phyloP scores from a whole-genome alignment of 2,113 vertebrate species.

The Myotis lucifugus region DNA sequence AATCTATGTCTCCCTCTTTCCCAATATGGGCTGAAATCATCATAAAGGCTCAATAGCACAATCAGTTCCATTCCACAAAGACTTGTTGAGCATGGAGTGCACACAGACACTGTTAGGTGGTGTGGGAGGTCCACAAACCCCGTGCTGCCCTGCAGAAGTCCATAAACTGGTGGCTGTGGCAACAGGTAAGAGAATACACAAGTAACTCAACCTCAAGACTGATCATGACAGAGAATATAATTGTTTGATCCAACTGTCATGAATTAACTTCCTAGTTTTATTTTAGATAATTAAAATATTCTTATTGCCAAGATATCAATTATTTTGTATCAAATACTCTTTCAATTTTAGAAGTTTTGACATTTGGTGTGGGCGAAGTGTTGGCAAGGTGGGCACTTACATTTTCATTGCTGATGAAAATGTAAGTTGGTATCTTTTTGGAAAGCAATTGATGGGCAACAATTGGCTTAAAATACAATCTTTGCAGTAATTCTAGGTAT shows the following conservation, averaged over 20 bases:
- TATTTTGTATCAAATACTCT: background rate
- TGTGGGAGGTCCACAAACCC: background rate
- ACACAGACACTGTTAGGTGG: background rate
- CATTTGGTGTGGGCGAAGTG: background rate
- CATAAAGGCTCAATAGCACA: background rate
- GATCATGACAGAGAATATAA: background rate
- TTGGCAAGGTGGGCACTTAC: background rate
- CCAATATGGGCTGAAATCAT: background rate
- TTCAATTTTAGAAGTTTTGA: background rate
- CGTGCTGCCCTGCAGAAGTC: background rate
- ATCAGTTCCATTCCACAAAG: background rate
- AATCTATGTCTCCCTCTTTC: background rate
- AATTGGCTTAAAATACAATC: background rate
- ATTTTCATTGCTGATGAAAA: background rate
- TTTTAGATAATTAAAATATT: background rate
- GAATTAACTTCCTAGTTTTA: slow-evolving; percentile 23
- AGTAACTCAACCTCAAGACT: background rate
- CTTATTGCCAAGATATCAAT: background rate
- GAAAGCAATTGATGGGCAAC: background rate
- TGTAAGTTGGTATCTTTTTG: background rate
- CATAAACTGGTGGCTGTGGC: background rate
- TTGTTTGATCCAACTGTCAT: background rate
- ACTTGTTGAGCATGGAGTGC: background rate
- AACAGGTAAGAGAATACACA: background rate
- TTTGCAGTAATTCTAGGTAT: background rate